A percentile compares a stretch with the other conserved stretches of the same genome.
Evolutionary conservation across 2,888 invertebrate genomes (phyloP).

Genomic region (Coleophora flavipennella): DNA sequence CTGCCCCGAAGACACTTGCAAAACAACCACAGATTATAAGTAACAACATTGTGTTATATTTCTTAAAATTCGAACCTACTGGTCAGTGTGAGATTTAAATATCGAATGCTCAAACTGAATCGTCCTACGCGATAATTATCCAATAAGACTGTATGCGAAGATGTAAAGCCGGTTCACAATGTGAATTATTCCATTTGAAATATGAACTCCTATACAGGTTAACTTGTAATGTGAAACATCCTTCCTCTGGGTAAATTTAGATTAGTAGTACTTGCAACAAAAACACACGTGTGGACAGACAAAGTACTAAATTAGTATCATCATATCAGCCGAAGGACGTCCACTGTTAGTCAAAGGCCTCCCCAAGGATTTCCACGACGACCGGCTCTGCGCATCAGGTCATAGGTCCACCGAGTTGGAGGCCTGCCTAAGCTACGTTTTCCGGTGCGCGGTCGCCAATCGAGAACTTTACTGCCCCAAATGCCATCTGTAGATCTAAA

Average conservation of each 20-base stretch:
- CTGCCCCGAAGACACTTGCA: constrained; percentile 29
- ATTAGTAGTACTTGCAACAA: constrained; percentile 6
- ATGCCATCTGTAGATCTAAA: no score
- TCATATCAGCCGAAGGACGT: no score
- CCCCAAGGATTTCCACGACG: no score
- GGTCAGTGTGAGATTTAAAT: constrained; percentile 20
- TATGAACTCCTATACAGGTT: constrained; percentile 3
- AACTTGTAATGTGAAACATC: constrained; percentile 23
- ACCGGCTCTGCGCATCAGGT: no score
- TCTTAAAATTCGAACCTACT: constrained; percentile 20
- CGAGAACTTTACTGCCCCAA: no score
- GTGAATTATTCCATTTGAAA: constrained; percentile 16
- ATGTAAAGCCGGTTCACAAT: constrained; percentile 34
- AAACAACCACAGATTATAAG: constrained; percentile 29
- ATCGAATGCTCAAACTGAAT: constrained; percentile 29
- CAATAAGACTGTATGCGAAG: constrained; percentile 34
- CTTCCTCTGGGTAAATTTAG: constrained; percentile 22
- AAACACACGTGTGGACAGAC: no score
- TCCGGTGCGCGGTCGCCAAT: no score
- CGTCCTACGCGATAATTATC: constrained; percentile 55
- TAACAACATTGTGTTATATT: constrained; percentile 27
- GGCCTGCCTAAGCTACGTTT: no score
- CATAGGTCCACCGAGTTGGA: no score
- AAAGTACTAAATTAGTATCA: no score
- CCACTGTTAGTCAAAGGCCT: no score